Evolutionary conservation across 2,888 invertebrate species (phyloP).

Genomic region (Antheraea assamensis): DNA sequence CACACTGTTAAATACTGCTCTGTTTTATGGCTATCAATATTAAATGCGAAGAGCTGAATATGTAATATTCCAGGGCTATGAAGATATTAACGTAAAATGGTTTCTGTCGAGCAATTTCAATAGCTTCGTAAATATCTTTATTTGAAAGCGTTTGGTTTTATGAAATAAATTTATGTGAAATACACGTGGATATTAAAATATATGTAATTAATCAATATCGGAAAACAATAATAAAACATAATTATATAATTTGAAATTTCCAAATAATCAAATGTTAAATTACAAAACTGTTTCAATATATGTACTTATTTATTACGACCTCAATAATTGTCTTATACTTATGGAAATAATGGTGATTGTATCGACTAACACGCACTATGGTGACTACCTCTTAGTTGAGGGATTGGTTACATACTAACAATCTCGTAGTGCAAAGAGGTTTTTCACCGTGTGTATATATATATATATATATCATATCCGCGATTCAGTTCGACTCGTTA

Average conservation of each 20-base stretch:
- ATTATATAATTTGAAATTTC: neutral
- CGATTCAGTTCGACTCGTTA: neutral
- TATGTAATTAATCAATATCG: neutral
- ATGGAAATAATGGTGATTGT: neutral
- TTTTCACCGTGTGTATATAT: neutral
- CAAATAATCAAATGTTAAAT: neutral
- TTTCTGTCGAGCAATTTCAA: too few relatives aligned
- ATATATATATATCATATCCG: too few relatives aligned
- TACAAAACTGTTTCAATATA: neutral
- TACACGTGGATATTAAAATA: neutral
- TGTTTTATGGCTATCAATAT: slow-evolving; percentile 35
- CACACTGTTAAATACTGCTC: slow-evolving; percentile 8
- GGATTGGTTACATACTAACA: neutral
- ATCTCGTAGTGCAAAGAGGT: neutral
- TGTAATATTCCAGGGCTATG: slow-evolving; percentile 28
- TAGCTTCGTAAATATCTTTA: neutral
- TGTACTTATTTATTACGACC: neutral
- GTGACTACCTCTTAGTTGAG: neutral
- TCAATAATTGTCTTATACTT: neutral
- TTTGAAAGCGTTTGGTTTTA: neutral
- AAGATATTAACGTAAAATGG: neutral
- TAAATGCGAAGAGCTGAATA: slow-evolving; percentile 43
- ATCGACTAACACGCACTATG: neutral
- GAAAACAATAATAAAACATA: neutral
- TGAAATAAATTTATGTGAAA: neutral